phyloP scores from a whole-genome alignment of 2,888 invertebrate genomes.

The Sipunculus nudus region DNA sequence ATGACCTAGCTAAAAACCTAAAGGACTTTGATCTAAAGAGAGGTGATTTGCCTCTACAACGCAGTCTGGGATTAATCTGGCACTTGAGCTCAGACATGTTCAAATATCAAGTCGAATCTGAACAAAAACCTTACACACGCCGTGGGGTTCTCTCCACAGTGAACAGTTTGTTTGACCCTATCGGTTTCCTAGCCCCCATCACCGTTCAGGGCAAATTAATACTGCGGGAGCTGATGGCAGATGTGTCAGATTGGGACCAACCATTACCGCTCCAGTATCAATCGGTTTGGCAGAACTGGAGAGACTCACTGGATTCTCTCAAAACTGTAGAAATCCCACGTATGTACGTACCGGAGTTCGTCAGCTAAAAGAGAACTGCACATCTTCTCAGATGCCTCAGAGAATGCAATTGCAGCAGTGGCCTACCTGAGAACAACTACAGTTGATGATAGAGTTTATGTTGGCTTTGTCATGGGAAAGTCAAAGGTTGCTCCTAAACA shows the following conservation, averaged over 20 bases:
- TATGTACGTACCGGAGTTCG: no score
- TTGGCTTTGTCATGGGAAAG: no score
- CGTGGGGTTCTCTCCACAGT: neutral
- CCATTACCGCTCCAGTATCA: no score
- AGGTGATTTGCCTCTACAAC: conserved; percentile 9
- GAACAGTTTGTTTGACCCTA: neutral
- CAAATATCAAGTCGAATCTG: neutral
- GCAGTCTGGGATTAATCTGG: neutral
- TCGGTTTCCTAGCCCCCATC: neutral
- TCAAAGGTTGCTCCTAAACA: no score
- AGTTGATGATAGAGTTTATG: no score
- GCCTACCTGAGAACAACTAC: no score
- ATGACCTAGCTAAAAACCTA: conserved; percentile 36
- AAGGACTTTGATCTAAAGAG: conserved; percentile 27
- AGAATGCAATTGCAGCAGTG: no score
- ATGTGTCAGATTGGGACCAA: neutral
- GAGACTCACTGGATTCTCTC: no score
- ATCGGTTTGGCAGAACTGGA: no score
- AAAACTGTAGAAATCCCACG: no score
- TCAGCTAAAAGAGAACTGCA: no score
- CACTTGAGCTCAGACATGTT: neutral
- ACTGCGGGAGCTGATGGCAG: neutral
- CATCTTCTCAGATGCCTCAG: no score
- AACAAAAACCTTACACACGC: neutral
- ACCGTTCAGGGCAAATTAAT: neutral